phyloP scores from a whole-genome alignment of 2,797 vertebrate genomes.

The Hypotaenidia okinawae region DNA sequence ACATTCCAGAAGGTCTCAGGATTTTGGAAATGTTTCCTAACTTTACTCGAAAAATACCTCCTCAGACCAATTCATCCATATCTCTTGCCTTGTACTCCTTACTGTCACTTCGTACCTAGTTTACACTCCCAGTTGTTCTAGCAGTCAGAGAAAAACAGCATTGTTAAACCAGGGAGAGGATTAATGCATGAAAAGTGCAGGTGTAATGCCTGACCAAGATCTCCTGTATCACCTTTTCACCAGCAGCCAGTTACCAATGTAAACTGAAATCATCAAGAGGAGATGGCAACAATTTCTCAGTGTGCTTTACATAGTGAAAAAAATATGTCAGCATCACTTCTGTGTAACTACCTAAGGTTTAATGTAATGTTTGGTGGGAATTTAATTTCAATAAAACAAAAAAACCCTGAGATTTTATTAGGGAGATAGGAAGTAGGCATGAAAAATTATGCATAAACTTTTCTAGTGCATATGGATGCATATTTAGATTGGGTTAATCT shows the following conservation, averaged over 20 bases:
- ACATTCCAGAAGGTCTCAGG: neutral
- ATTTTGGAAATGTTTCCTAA: neutral
- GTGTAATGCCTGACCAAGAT: neutral
- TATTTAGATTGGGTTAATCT: neutral
- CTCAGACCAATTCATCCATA: neutral
- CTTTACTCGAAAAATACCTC: neutral
- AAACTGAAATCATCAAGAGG: neutral
- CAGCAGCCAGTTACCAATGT: neutral
- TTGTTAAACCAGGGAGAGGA: neutral
- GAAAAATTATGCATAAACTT: neutral
- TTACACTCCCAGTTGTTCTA: neutral
- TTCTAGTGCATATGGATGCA: neutral
- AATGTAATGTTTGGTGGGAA: neutral
- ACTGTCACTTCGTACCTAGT: neutral
- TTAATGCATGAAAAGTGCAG: neutral
- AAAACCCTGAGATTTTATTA: neutral
- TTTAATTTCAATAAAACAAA: neutral
- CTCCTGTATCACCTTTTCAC: neutral
- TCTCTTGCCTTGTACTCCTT: neutral
- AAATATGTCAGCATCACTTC: neutral
- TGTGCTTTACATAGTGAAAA: neutral
- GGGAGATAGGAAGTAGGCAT: neutral
- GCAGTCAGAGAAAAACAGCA: neutral
- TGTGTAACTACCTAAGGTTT: neutral
- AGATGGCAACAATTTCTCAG: neutral